These are phyloP conservation scores for Urocitellus parryii DNA, from an alignment of 2,113 vertebrate species.

Conservation along the genomic window DNA sequence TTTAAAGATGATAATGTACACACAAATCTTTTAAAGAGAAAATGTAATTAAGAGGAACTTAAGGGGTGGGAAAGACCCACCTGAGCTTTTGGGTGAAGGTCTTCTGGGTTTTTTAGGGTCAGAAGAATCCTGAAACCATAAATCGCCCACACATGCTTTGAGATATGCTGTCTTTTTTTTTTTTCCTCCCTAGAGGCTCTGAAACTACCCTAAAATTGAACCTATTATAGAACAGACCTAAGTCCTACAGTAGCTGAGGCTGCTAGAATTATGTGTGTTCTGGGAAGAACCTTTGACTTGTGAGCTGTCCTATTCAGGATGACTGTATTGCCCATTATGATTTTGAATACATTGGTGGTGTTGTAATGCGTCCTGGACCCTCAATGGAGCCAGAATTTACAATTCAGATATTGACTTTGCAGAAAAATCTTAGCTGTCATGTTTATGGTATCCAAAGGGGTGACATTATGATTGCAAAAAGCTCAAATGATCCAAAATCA, in stretches of 20 bases:
- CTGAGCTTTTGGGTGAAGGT: not conserved
- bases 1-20: not conserved
- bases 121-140: not conserved
- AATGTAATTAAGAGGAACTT: too few relatives aligned
- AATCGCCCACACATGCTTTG: not conserved
- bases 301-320: constrained; percentile 94
- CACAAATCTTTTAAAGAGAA: not conserved
- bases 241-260: constrained; percentile 16
- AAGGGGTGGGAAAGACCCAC: not conserved
- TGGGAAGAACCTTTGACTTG: constrained; percentile 92
- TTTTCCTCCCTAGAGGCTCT: not conserved
- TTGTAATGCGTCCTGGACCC: constrained; percentile 96
- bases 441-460: constrained; percentile 94
- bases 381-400: constrained; percentile 98
- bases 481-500: constrained; percentile 93
- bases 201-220: not conserved
- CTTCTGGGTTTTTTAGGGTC: not conserved
- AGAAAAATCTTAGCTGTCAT: constrained; percentile 93
- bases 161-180: not conserved
- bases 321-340: constrained; percentile 96
- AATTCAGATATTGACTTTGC: constrained; percentile 94
- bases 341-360: constrained; percentile 96
- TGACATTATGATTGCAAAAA: constrained; percentile 95
- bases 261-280: constrained; percentile 87
- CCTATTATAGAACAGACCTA: not conserved